Evolutionary conservation across 1,140 invertebrate genomes (phyloP).

Genomic region (Choristoneura fumiferana): DNA sequence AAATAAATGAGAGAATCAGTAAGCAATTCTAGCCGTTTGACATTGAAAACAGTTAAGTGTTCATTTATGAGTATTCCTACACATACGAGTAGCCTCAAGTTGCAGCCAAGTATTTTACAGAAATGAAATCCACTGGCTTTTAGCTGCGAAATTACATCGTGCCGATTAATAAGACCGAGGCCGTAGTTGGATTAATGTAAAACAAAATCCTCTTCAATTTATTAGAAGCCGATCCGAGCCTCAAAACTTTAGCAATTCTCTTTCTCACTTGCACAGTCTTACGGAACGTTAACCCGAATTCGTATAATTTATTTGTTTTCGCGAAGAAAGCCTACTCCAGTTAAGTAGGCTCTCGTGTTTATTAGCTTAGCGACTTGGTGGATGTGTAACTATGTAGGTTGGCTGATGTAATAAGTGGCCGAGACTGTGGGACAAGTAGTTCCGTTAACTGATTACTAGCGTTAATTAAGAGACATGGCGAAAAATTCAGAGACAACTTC

Average conservation of each 20-base stretch:
- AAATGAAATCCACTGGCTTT: too few relatives aligned
- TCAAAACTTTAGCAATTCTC: conserved; percentile 1
- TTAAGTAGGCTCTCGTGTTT: conserved; percentile 14
- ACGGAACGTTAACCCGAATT: conserved; percentile 6
- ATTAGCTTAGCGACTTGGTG: not conserved
- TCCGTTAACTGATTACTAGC: not conserved
- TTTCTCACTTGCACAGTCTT: not conserved
- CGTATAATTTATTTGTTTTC: conserved; percentile 17
- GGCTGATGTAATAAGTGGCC: conserved; percentile 1
- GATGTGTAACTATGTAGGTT: not conserved
- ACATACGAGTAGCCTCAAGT: too few relatives aligned
- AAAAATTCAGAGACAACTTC: too few relatives aligned
- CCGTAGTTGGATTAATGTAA: too few relatives aligned
- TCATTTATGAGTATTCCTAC: too few relatives aligned
- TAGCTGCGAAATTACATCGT: too few relatives aligned
- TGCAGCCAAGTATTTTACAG: too few relatives aligned
- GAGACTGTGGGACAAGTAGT: not conserved
- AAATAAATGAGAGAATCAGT: too few relatives aligned
- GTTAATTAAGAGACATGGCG: too few relatives aligned
- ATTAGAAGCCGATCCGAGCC: not conserved
- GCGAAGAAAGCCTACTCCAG: conserved; percentile 6
- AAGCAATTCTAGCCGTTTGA: too few relatives aligned
- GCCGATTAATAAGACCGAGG: too few relatives aligned
- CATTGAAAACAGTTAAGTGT: too few relatives aligned
- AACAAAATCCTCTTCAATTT: not conserved